Conservation (phyloP, 2,888 invertebrate genomes). For the Desoria tigrina region DNA sequence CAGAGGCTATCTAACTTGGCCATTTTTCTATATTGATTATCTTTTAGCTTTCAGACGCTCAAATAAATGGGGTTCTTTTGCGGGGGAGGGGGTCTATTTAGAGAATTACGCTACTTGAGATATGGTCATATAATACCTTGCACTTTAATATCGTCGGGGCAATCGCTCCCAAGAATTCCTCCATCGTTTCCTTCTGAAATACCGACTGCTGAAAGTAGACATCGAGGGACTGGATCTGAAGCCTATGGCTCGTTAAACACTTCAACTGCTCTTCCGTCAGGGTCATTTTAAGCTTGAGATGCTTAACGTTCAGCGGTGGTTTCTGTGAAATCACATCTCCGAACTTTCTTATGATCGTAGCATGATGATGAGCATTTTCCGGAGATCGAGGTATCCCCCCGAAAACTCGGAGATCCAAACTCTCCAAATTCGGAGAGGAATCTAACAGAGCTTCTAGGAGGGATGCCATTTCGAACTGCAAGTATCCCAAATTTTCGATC, state of each 20-base stretch:
- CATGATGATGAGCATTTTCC: constrained; percentile 13
- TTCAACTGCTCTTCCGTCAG: constrained; percentile 28
- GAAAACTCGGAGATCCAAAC: constrained; percentile 24
- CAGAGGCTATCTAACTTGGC: too few relatives aligned
- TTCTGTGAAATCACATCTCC: constrained; percentile 25
- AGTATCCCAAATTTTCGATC: constrained; percentile 22
- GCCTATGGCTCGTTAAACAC: constrained; percentile 13
- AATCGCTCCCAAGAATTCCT: constrained; percentile 22
- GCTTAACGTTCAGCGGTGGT: constrained; percentile 15
- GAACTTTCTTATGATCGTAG: constrained; percentile 17
- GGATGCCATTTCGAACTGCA: constrained; percentile 31
- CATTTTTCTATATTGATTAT: too few relatives aligned
- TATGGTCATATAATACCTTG: too few relatives aligned
- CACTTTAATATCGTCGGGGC: constrained; percentile 26
- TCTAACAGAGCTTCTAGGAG: constrained; percentile 22
- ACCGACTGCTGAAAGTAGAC: constrained; percentile 34
- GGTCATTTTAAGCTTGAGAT: constrained; percentile 30
- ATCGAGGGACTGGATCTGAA: constrained; percentile 21
- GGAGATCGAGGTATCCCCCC: constrained; percentile 21
- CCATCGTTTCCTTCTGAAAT: constrained; percentile 19
- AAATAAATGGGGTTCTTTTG: too few relatives aligned
- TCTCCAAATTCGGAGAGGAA: constrained; percentile 20
- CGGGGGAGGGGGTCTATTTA: too few relatives aligned
- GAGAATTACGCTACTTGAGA: too few relatives aligned
- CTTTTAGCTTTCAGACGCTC: too few relatives aligned